These are phyloP conservation scores for Novumbra hubbsi DNA, from an alignment of 2,797 vertebrate species.

Conservation along the genomic window DNA sequence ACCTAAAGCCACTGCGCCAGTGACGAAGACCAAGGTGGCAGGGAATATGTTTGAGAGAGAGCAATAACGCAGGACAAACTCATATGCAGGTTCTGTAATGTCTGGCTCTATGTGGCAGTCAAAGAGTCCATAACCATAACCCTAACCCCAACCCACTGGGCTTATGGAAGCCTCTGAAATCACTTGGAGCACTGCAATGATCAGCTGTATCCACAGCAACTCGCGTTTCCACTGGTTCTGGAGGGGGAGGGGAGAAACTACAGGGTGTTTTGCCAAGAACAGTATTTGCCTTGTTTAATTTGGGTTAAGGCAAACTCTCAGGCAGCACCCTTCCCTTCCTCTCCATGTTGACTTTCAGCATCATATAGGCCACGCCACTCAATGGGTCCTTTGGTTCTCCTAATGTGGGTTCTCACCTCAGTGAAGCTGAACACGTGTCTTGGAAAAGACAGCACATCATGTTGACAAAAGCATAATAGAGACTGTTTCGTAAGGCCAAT, in stretches of 20 bases:
- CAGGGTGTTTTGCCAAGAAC: constrained; percentile 36
- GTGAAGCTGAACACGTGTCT: constrained; percentile 7
- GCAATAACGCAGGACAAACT: constrained; percentile 15
- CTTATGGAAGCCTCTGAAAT: constrained; percentile 9
- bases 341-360: constrained; percentile 36
- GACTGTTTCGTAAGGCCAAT: neutral
- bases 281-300: constrained; percentile 49
- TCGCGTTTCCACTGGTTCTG: constrained; percentile 24
- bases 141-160: no score
- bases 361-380: constrained; percentile 23
- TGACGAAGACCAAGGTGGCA: no score
- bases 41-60: constrained; percentile 8
- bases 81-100: constrained; percentile 11
- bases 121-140: no score
- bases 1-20: no score
- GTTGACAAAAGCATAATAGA: neutral
- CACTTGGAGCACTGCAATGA: constrained; percentile 19
- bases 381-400: constrained; percentile 33
- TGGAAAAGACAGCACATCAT: neutral
- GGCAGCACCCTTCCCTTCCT: constrained; percentile 39
- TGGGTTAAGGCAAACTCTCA: constrained; percentile 35
- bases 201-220: constrained; percentile 32
- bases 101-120: constrained; percentile 19
- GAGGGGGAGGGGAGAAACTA: constrained; percentile 5
- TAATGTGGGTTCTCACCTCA: constrained; percentile 24